phyloP scores from a whole-genome alignment of 2,797 vertebrate genomes.

The Bradypus variegatus region DNA sequence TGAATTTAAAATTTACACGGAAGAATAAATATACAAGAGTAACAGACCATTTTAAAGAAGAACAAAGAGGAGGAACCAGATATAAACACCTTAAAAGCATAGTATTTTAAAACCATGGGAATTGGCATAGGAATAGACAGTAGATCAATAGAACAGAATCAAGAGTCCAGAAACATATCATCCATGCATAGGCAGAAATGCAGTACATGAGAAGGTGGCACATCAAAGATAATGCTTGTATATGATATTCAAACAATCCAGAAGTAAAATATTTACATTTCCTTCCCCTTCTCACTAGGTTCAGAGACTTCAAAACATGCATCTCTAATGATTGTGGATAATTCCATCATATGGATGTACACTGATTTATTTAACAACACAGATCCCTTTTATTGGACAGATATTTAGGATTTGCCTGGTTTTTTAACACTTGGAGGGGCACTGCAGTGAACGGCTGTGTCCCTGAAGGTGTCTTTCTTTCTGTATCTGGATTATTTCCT shows the following conservation, averaged over 20 bases:
- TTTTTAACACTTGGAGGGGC: background rate
- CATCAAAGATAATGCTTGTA: background rate
- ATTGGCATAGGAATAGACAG: background rate
- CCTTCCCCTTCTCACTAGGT: background rate
- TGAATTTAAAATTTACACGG: background rate
- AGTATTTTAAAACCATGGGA: background rate
- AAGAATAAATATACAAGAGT: background rate
- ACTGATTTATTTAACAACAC: background rate
- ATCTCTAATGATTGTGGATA: background rate
- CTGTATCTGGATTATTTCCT: background rate
- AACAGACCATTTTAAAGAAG: background rate
- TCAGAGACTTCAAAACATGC: background rate
- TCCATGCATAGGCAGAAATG: background rate
- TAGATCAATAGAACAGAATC: background rate
- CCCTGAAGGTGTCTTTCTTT: background rate
- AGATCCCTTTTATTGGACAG: background rate
- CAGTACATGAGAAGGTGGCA: fast-evolving
- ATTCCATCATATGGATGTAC: background rate
- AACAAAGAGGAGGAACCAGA: background rate
- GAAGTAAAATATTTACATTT: background rate
- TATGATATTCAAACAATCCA: background rate
- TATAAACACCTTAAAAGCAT: background rate
- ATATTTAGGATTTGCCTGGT: background rate
- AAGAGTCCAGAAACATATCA: background rate
- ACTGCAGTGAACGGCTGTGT: background rate